phyloP scores from a whole-genome alignment of 2,113 vertebrate species.

The Labeo catla region DNA sequence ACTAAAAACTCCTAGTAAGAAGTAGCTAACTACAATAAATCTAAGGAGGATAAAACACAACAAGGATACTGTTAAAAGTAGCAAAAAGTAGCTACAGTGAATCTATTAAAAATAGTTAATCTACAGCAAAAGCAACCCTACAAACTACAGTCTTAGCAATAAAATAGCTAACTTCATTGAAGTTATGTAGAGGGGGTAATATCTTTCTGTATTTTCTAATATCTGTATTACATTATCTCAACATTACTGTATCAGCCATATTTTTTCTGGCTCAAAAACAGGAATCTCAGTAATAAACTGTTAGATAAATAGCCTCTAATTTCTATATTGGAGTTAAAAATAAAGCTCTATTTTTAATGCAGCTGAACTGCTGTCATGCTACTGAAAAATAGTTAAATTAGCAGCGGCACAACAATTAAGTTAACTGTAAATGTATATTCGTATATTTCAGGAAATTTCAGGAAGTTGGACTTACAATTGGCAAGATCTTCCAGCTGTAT shows the following conservation, averaged over 20 bases:
- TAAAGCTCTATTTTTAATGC: not conserved
- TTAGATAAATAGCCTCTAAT: not conserved
- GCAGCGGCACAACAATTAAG: not conserved
- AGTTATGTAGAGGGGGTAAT: not conserved
- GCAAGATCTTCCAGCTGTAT: conserved; percentile 78
- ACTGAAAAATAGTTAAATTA: not conserved
- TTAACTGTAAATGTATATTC: not conserved
- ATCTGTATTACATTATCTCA: not conserved
- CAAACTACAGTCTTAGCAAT: not conserved
- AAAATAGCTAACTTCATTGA: not conserved
- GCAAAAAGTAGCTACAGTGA: not conserved
- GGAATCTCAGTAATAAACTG: not conserved
- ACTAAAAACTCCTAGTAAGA: not conserved
- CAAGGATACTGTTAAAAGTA: no score
- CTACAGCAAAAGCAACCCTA: not conserved
- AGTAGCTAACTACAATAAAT: not conserved
- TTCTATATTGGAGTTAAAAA: not conserved
- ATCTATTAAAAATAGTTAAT: not conserved
- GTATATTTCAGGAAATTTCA: not conserved
- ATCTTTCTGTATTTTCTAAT: not conserved
- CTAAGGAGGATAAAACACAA: no score
- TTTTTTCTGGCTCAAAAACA: not conserved
- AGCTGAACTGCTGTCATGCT: not conserved
- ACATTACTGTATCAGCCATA: not conserved
- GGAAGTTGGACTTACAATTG: conserved; percentile 74